Evolutionary conservation across 2,888 invertebrate species (phyloP), one percentile per base, ranked within the genome.

Genomic region (Cremastobaeus sp.): DNA sequence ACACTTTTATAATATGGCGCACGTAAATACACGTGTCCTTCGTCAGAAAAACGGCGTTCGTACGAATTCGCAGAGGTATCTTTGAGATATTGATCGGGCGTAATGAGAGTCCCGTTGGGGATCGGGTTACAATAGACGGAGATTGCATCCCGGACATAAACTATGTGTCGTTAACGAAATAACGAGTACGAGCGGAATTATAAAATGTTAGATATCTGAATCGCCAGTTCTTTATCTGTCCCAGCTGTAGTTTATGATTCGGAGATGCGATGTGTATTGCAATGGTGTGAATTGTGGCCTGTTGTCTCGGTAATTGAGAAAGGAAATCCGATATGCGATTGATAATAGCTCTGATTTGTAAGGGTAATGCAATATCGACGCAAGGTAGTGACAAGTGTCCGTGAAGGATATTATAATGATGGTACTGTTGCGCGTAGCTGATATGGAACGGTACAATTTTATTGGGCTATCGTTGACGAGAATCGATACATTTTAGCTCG

Each of bases 301-400:
- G 34, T 25, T 15, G 32, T 52, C 20, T 18, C 15, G 45, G 47
- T 66, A 54, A 57, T 57, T 55, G 66, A 66, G 48, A 55, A 65
- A 35, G 66, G 55, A 54, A 66, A 66, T 39, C 28, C 41, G 66
- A 57, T 57, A 66, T 32, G 12, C n/a, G 15, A 14, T 39, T 48
- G 55, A 57, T 66, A 66, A 66, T 48, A 48, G 66, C 39, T 20
- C 21, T 66, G 66, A 66, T 66, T 66, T 68, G 66, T 68, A 68
- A 68, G 57, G 48, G 66, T 59, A 68, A 68, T 50, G 50, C 20
- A 47, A 66, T 55, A 55, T 55, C 47, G 0, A 18, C 15, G 55
- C 47, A 48, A 47, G 65, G 65, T 39, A 66, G 65, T 48, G 65
- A 66, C 65, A 66, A 66, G 65, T 66, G 65, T 17, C 52, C 39